Conservation (phyloP, 2,113 vertebrate species). For the Tupaia tana region DNA sequence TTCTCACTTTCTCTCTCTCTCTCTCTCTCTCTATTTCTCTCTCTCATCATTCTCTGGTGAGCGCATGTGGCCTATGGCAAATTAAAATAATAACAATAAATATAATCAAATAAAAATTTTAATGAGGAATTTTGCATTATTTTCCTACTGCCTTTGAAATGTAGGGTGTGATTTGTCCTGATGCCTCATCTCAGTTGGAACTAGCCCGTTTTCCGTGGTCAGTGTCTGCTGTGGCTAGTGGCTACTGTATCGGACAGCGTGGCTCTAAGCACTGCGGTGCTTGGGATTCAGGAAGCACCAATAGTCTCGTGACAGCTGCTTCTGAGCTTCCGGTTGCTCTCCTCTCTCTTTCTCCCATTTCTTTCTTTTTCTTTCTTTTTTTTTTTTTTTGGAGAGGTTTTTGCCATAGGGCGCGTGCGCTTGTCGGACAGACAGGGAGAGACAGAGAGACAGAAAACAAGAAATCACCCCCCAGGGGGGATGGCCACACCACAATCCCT, state of each 20-base stretch:
- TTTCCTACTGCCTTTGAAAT: background rate
- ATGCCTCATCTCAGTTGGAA: fast-evolving
- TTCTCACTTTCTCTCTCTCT: too few relatives aligned
- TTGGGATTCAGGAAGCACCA: background rate
- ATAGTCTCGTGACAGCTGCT: background rate
- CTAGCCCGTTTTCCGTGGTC: background rate
- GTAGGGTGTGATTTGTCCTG: background rate
- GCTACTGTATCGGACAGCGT: background rate
- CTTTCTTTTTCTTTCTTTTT: too few relatives aligned
- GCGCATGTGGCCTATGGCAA: too few relatives aligned
- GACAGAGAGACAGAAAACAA: too few relatives aligned
- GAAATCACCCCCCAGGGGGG: too few relatives aligned
- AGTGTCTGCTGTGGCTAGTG: background rate
- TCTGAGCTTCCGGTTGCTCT: background rate
- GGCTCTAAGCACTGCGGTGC: background rate
- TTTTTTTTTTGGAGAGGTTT: too few relatives aligned
- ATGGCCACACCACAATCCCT: too few relatives aligned
- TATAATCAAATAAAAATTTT: background rate
- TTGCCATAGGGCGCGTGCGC: too few relatives aligned
- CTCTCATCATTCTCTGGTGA: too few relatives aligned
- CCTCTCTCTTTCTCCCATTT: background rate
- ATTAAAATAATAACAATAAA: too few relatives aligned
- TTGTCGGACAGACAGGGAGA: too few relatives aligned
- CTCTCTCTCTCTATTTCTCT: too few relatives aligned
- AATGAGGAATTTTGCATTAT: background rate